A percentile compares a stretch with the other conserved stretches of the same genome.
Conservation (phyloP, 2,113 vertebrate species). For the Eretmochelys imbricata region DNA sequence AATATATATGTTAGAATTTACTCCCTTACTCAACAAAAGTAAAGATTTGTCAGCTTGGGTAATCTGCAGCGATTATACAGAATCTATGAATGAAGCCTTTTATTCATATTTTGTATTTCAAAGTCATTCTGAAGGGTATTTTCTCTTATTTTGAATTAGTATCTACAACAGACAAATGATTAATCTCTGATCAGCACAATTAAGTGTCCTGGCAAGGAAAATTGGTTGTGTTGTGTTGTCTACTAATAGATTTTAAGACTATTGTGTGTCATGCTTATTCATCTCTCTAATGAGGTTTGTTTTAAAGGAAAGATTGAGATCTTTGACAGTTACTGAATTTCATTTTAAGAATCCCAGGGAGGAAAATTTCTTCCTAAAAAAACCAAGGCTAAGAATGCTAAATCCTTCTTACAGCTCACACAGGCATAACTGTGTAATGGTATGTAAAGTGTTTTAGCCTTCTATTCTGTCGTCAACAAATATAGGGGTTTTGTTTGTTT, state of each 20-base stretch:
- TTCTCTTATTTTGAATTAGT: background rate
- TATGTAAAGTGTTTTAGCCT: background rate
- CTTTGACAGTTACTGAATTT: background rate
- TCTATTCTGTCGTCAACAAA: background rate
- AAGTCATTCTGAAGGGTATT: background rate
- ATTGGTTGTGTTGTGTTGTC: background rate
- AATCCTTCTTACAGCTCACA: background rate
- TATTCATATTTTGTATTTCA: background rate
- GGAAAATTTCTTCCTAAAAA: background rate
- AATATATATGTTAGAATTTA: background rate
- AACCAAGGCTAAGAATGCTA: background rate
- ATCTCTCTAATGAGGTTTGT: background rate
- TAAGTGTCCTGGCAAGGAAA: too few relatives aligned
- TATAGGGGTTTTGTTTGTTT: background rate
- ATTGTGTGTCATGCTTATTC: background rate
- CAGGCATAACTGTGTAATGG: background rate
- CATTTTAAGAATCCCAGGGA: background rate
- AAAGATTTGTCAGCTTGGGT: background rate
- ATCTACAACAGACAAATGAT: background rate
- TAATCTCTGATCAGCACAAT: background rate
- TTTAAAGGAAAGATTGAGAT: background rate
- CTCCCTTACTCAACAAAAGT: background rate
- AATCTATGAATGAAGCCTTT: background rate
- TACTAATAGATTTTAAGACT: background rate
- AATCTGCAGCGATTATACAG: background rate